A percentile compares a stretch with the other conserved stretches of the same genome.
Conservation (phyloP, 2,888 invertebrate genomes). For the Monochamus alternatus region DNA sequence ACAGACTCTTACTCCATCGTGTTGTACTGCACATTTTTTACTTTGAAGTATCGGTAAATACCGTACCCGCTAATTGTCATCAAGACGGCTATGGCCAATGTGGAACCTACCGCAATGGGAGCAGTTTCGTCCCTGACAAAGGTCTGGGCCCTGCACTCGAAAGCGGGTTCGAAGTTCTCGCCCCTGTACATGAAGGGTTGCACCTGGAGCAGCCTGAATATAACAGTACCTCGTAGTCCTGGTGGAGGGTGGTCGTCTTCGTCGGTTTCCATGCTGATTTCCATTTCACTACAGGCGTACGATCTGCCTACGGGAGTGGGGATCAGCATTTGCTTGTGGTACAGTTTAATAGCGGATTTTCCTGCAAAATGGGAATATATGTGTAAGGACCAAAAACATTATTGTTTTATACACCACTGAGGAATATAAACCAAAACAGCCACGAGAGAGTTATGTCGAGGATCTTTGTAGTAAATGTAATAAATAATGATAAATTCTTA, state of each 20-base stretch:
- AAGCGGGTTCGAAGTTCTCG: conserved; percentile 79
- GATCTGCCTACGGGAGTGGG: conserved; percentile 92
- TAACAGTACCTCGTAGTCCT: conserved; percentile 65
- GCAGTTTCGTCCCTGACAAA: conserved; percentile 84
- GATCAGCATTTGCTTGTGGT: conserved; percentile 78
- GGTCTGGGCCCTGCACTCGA: conserved; percentile 77
- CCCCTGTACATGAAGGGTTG: conserved; percentile 93
- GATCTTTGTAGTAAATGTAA: no score
- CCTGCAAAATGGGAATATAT: conserved; percentile 50
- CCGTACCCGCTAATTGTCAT: conserved; percentile 89
- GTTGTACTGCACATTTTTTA: conserved; percentile 93
- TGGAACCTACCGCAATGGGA: conserved; percentile 87
- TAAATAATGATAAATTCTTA: no score
- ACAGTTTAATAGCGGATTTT: conserved; percentile 63
- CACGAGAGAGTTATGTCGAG: no score
- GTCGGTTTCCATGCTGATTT: conserved; percentile 75
- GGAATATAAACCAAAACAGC: no score
- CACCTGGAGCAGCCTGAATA: conserved; percentile 70
- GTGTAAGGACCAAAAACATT: background rate
- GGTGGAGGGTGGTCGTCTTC: conserved; percentile 65
- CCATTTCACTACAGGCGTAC: conserved; percentile 83
- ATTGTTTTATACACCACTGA: no score
- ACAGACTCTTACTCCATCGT: conserved; percentile 84
- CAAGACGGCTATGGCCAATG: conserved; percentile 86
- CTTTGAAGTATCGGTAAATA: conserved; percentile 87